Evolutionary conservation across 2,113 vertebrate species (phyloP), one percentile per base, ranked within the genome.

Genomic region (Zosterops japonicus): DNA sequence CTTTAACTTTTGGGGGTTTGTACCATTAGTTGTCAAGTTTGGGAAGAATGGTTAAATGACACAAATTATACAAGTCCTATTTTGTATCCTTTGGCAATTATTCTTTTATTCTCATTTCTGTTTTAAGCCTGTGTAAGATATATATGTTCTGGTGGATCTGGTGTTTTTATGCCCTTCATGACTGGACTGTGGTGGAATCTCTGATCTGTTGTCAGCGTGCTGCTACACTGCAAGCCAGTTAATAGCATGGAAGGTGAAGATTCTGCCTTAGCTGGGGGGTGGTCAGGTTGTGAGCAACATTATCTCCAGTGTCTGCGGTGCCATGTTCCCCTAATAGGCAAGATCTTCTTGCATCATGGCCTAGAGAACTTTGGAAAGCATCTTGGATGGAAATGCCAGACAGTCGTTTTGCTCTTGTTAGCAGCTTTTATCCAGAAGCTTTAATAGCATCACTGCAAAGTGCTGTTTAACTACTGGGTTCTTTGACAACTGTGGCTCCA

Each of bases 391-490:
- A 89, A 94, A 89, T 90, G 41, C 64, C 90, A 82, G 68, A 23
- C 60, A 70, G 70, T 93, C 92, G 56, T 78, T 94, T 90, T 91
- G 67, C 39, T 64, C 91, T 89, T 83, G 70, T 90, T 78, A 94
- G 56, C 89, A 84, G 65, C 87, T 95, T 94, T 94, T 91, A 85
- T 93, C 55, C 20, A 2, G 85, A 77, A 91, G 41, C 83, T 85
- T 96, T 91, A 95, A 92, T 87, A 89, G 50, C 76, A 67, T 94
- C 55, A n/a, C 63, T 92, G 60, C 39, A 59, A 83, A 89, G 35
- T 74, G 65, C 29, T 94, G 63, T 89, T 95, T 89, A 95, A 95
- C 85, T 89, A 87, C 90, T 79, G 75, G 33, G 76, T 81, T 64
- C 46, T 86, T 60, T 88, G 83, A 88, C 82, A 90, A 20, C 80